Evolutionary conservation across 1,140 invertebrate genomes (phyloP).

Genomic region (Muscidifurax raptorellus): DNA sequence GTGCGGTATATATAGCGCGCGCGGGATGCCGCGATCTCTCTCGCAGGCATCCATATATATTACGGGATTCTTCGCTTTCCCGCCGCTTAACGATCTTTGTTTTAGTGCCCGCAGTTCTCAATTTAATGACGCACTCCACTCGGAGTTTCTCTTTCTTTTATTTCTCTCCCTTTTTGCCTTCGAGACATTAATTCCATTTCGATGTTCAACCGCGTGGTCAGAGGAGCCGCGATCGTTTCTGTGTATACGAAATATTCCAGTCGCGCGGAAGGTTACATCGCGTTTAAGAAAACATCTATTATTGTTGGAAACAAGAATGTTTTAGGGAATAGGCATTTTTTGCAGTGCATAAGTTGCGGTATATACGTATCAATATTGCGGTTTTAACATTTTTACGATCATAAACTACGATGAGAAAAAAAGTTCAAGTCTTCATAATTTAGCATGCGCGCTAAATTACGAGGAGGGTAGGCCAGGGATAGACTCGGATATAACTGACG

Average conservation of each 20-base stretch:
- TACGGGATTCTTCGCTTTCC: conserved; percentile 65
- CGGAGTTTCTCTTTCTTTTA: conserved; percentile 47
- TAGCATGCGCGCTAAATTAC: not conserved
- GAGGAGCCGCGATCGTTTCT: too few relatives aligned
- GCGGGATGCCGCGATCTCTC: conserved; percentile 49
- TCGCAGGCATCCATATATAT: conserved; percentile 67
- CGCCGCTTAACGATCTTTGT: conserved; percentile 69
- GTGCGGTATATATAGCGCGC: conserved; percentile 56
- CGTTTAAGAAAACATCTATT: too few relatives aligned
- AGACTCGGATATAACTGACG: conserved; percentile 51
- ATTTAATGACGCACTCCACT: conserved; percentile 58
- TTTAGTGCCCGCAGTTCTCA: conserved; percentile 64
- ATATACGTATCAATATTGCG: too few relatives aligned
- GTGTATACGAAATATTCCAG: too few relatives aligned
- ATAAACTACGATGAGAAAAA: not conserved
- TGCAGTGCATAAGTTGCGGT: too few relatives aligned
- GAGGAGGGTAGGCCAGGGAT: conserved; percentile 22
- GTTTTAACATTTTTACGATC: too few relatives aligned
- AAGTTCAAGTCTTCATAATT: not conserved
- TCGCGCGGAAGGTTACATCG: too few relatives aligned
- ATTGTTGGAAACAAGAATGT: too few relatives aligned
- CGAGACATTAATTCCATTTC: not conserved
- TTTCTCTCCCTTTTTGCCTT: conserved; percentile 10
- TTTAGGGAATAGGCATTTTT: too few relatives aligned
- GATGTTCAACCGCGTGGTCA: not conserved